Evolutionary conservation across 2,888 invertebrate species (phyloP), one percentile per base, ranked within the genome.

Genomic region (Drosophila conformis): DNA sequence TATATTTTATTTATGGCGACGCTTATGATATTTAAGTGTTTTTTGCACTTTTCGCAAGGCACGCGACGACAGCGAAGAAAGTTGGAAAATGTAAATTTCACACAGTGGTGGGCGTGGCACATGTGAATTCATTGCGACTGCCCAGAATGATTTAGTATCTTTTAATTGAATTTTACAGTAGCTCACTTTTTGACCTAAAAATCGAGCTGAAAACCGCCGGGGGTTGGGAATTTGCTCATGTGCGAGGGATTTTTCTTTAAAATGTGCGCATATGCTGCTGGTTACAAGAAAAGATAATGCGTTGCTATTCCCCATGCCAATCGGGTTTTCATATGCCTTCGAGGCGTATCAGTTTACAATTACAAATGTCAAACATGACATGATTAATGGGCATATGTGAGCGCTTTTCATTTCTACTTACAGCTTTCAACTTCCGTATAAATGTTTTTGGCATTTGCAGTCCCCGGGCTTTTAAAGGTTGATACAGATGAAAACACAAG

Each of bases 91-190:
- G 79, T 76, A 83, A 81, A 84, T 86, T 73, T 73, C 59, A 63
- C 56, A 48, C 48, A 52, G 25, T 38, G 48, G 51, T 68, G 60
- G 81, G 82, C 82, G 80, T 84, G 83, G 77, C 83, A 75, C 66
- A 72, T 74, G 71, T 78, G 73, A 62, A 75, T 62, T 53, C 33
- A 57, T 62, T 64, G 36, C 69, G 54, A 42, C 57, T 56, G 21
- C 36, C 53, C 48, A 62, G 52, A 61, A 75, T 88, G 85, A 85
- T 88, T 86, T 85, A 85, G 67, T 66, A 57, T 51, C 54, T 86
- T 88, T 88, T 88, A 85, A 85, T 85, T 88, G 85, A 81, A 85
- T 88, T 88, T 86, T 83, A 86, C 88, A 88, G 87, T 85, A 79
- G 69, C 57, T 60, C 53, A 76, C 68, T 78, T 80, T 69, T 74